These are phyloP conservation scores for Falcaria lacertinaria DNA, from an alignment of 2,888 invertebrate species.

Conservation along the genomic window DNA sequence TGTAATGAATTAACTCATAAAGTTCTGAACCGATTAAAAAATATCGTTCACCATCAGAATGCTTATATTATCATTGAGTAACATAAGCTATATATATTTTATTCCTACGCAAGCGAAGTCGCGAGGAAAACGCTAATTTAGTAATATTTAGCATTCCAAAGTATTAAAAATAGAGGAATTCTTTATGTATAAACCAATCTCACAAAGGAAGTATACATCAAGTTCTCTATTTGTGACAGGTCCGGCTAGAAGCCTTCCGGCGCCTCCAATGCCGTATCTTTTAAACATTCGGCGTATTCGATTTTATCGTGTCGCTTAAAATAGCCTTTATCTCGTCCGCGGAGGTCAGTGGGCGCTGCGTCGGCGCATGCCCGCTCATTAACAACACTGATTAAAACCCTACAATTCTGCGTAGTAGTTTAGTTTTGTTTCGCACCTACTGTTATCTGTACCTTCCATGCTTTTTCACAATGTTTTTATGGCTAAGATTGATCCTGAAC, in stretches of 20 bases:
- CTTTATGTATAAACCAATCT: constrained; percentile 4
- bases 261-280: constrained; percentile 62
- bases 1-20: no score
- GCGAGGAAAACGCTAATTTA: no score
- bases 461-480: constrained; percentile 7
- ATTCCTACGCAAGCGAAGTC: no score
- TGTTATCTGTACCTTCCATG: constrained; percentile 27
- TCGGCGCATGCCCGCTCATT: constrained; percentile 57
- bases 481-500: neutral
- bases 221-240: constrained; percentile 32
- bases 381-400: constrained; percentile 57
- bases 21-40: no score
- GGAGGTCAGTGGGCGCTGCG: constrained; percentile 74
- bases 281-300: constrained; percentile 63
- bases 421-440: constrained; percentile 34
- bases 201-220: constrained; percentile 25
- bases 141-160: no score
- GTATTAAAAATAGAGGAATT: no score
- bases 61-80: no score
- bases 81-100: no score
- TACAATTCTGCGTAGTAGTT: constrained; percentile 41
- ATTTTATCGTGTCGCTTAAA: constrained; percentile 71
- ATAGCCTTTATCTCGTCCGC: constrained; percentile 73
- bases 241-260: constrained; percentile 53
- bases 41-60: no score